Evolutionary conservation across 37 sponge, comb jelly and placozoan species (phyloP).

Genomic region (Cliona cf. orientalis): DNA sequence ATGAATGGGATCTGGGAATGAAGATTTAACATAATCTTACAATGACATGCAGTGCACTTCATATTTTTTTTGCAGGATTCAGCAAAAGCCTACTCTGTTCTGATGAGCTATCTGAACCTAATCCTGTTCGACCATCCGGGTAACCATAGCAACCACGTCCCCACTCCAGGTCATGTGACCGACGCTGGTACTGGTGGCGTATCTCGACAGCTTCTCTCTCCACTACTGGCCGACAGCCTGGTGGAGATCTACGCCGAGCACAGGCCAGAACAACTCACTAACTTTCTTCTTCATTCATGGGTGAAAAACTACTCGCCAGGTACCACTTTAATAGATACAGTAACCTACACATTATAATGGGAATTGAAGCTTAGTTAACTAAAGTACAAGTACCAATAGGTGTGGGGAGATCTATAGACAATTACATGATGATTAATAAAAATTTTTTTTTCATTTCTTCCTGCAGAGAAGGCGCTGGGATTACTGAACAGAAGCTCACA

Average conservation of each 20-base stretch:
- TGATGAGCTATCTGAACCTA: constrained; percentile 40
- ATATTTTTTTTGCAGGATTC: neutral
- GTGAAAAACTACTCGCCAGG: constrained; percentile 30
- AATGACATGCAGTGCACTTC: neutral
- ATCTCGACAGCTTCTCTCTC: no score
- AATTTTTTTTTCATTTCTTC: neutral
- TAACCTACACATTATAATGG: no score
- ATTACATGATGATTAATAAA: neutral
- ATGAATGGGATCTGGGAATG: no score
- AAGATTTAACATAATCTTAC: no score
- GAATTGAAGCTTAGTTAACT: no score
- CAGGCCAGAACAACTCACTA: constrained; percentile 3
- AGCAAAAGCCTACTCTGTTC: constrained; percentile 13
- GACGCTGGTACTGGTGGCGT: no score
- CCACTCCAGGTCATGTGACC: neutral
- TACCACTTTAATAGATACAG: no score
- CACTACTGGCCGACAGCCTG: constrained; percentile 18
- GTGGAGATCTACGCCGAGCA: constrained; percentile 44
- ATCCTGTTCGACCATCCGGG: constrained; percentile 21
- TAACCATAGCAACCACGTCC: neutral
- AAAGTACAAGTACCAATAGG: no score
- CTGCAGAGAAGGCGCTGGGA: constrained; percentile 25
- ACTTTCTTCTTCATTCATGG: constrained; percentile 42
- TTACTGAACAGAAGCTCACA: neutral
- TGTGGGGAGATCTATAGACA: no score